phyloP scores from a whole-genome alignment of 1,140 invertebrate genomes.

The Vanessa tameamea region DNA sequence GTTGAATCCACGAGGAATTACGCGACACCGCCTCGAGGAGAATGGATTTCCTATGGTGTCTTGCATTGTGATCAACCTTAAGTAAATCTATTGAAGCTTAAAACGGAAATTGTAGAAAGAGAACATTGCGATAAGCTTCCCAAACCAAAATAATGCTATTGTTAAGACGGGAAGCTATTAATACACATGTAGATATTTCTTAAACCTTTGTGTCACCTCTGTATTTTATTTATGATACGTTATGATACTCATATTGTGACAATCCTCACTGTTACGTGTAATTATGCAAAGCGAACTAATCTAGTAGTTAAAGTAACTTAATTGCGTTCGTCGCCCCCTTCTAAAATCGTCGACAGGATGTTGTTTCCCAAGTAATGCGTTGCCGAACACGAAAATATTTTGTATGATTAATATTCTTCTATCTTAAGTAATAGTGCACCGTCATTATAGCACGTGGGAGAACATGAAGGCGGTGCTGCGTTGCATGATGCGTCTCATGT shows the following conservation, averaged over 20 bases:
- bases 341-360: constrained; percentile 16
- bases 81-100: constrained; percentile 25
- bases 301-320: background rate
- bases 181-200: background rate
- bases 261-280: background rate
- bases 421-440: constrained; percentile 27
- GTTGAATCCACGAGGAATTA: constrained; percentile 37
- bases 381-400: constrained; percentile 22
- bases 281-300: background rate
- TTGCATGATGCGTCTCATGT: constrained; percentile 25
- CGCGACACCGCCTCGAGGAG: constrained; percentile 38
- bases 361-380: constrained; percentile 25
- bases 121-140: constrained; percentile 17
- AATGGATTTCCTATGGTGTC: constrained; percentile 41
- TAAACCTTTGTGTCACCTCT: background rate
- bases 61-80: constrained; percentile 23
- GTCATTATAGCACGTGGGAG: constrained; percentile 23
- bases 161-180: constrained; percentile 6
- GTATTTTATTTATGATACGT: background rate
- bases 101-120: constrained; percentile 28
- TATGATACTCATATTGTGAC: background rate
- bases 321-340: constrained; percentile 10
- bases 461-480: constrained; percentile 20
- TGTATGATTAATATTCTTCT: constrained; percentile 31
- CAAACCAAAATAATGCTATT: background rate